Evolutionary conservation across 1,140 invertebrate genomes (phyloP).

Genomic region (Trinorchestia longiramus): DNA sequence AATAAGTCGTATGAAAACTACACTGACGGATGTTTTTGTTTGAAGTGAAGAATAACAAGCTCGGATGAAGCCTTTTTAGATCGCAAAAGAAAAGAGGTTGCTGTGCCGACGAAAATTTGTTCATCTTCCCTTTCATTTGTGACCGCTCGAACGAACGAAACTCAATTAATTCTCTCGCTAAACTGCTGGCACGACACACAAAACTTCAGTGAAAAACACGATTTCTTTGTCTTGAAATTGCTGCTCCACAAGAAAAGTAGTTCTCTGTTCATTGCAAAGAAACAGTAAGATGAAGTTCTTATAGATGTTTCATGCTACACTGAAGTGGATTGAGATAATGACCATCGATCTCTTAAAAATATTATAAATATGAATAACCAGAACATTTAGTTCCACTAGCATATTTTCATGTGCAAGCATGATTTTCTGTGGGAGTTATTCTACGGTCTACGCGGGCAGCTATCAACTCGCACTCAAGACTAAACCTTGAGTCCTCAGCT

Average conservation of each 20-base stretch:
- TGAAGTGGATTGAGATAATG: background rate
- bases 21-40: background rate
- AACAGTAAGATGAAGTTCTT: background rate
- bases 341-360: background rate
- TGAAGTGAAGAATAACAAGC: background rate
- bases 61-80: background rate
- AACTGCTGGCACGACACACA: background rate
- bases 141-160: constrained; percentile 5
- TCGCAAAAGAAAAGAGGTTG: background rate
- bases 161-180: background rate
- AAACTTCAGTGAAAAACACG: background rate
- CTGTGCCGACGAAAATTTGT: background rate
- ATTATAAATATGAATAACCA: background rate
- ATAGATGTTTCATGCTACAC: background rate
- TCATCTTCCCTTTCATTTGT: background rate
- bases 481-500: background rate
- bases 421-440: background rate
- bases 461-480: background rate
- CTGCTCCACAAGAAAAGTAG: background rate
- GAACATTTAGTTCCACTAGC: background rate
- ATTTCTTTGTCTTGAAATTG: background rate
- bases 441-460: background rate
- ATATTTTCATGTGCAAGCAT: background rate
- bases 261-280: background rate
- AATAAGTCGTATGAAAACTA: background rate